Conservation (phyloP, 2,888 invertebrate genomes). For the Nycteola revayana region DNA sequence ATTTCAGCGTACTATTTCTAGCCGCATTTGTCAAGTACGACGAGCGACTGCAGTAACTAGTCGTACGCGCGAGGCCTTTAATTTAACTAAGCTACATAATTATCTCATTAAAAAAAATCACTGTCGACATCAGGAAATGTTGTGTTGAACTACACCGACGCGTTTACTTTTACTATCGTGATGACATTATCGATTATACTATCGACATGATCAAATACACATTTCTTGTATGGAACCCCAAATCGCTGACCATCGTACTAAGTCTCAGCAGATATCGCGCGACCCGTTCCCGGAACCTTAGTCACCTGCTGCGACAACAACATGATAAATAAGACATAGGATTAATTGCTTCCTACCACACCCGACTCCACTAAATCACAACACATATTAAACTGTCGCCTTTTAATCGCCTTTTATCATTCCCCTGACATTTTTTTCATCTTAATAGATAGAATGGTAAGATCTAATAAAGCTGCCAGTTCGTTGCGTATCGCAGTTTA, state of each 20-base stretch:
- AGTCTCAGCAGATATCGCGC: constrained; percentile 12
- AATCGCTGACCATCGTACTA: constrained; percentile 26
- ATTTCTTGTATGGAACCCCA: too few species aligned
- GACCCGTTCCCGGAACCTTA: constrained; percentile 53
- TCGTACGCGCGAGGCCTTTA: too few species aligned
- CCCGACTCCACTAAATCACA: constrained; percentile 60
- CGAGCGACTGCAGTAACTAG: too few species aligned
- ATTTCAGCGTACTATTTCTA: too few species aligned
- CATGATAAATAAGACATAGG: constrained; percentile 72
- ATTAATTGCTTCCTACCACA: constrained; percentile 76
- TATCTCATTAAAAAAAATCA: too few species aligned
- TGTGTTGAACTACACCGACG: too few species aligned
- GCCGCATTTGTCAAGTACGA: too few species aligned
- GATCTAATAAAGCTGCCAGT: constrained; percentile 52
- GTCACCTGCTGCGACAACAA: constrained; percentile 71
- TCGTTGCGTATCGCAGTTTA: constrained; percentile 52
- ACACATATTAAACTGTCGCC: constrained; percentile 59
- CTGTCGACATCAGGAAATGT: too few species aligned
- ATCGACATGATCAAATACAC: too few species aligned
- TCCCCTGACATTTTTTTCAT: constrained; percentile 41
- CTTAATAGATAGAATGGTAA: constrained; percentile 30
- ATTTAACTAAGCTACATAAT: too few species aligned
- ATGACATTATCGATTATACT: too few species aligned
- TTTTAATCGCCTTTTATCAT: constrained; percentile 57
- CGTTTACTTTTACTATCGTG: too few species aligned